Conservation (phyloP, 2,113 vertebrate species). For the Spea bombifrons region DNA sequence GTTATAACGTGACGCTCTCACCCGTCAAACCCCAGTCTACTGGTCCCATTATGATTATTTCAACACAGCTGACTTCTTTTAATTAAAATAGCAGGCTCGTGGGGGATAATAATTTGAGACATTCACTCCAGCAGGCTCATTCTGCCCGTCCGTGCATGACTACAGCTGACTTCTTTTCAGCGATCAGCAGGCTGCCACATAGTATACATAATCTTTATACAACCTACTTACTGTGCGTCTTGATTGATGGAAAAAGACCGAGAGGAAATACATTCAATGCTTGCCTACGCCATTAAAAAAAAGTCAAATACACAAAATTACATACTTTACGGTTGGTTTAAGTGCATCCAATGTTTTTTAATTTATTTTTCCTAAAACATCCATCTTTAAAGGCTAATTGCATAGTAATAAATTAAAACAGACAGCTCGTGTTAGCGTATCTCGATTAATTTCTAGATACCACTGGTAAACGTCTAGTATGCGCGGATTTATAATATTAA, state of each 20-base stretch:
- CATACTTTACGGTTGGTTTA: too few species aligned
- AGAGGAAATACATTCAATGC: neutral
- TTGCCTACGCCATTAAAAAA: neutral
- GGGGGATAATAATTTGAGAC: neutral
- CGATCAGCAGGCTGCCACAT: neutral
- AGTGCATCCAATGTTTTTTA: too few species aligned
- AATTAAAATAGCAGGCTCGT: neutral
- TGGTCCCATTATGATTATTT: neutral
- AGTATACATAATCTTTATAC: neutral
- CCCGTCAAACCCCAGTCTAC: neutral
- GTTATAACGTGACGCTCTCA: neutral
- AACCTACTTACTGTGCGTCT: neutral
- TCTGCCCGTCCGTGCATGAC: neutral
- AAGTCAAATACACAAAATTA: too few species aligned
- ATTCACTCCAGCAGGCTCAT: neutral
- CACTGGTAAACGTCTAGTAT: too few species aligned
- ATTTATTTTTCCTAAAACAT: too few species aligned
- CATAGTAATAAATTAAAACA: too few species aligned
- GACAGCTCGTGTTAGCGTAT: too few species aligned
- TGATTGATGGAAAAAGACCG: neutral
- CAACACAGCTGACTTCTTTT: neutral
- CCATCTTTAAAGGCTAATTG: too few species aligned
- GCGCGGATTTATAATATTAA: neutral
- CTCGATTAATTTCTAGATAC: too few species aligned
- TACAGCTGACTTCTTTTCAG: neutral